Percentiles rank a stretch among this genome's conserved stretches.
Evolutionary conservation across 2,888 invertebrate genomes (phyloP).

Genomic region (Sepiola atlantica): DNA sequence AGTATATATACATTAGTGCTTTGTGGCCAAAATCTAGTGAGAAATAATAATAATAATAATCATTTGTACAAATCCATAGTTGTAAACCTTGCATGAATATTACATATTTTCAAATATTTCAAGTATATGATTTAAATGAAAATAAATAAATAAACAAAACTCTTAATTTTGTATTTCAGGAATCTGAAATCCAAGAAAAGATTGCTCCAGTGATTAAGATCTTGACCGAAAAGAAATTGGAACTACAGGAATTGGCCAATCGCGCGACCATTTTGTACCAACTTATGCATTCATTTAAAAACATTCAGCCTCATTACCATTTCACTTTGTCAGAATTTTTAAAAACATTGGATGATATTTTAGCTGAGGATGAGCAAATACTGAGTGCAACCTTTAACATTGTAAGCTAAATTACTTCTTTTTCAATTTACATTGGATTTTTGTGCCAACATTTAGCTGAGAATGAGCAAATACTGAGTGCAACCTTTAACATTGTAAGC

Average conservation of each 20-base stretch:
- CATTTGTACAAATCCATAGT: too few species aligned
- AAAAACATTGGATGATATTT: background rate
- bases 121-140: background rate
- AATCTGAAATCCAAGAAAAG: background rate
- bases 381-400: background rate
- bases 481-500: background rate
- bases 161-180: background rate
- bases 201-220: background rate
- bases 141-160: background rate
- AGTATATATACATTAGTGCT: too few species aligned
- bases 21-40: too few species aligned
- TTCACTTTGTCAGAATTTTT: background rate
- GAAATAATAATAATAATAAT: too few species aligned
- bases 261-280: background rate
- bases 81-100: too few species aligned
- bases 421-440: background rate
- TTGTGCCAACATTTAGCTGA: background rate
- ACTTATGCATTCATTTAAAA: background rate
- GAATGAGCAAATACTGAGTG: background rate
- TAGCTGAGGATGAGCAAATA: background rate
- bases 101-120: too few species aligned
- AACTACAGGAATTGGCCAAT: background rate
- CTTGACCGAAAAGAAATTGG: background rate
- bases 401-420: background rate
- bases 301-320: background rate